A percentile compares a stretch with the other conserved stretches of the same genome.
Evolutionary conservation across 2,797 vertebrate genomes (phyloP).

Genomic region (Micrastur ruficollis): DNA sequence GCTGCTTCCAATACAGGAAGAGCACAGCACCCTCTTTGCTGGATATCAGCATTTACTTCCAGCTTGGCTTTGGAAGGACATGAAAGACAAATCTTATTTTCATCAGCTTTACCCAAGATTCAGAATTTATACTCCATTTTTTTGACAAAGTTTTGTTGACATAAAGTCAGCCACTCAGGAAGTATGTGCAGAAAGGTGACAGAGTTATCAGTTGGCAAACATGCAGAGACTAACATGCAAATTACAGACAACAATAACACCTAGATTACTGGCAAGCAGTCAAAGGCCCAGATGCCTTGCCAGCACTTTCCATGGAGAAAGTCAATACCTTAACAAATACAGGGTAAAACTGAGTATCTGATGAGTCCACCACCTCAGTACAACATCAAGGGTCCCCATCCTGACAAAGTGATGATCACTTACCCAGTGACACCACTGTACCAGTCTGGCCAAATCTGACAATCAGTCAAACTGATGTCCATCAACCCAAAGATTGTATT

Average conservation of each 20-base stretch:
- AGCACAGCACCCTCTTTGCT: neutral
- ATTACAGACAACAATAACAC: constrained; percentile 7
- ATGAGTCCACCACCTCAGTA: neutral
- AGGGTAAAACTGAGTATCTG: neutral
- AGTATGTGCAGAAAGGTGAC: neutral
- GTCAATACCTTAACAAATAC: neutral
- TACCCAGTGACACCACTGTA: neutral
- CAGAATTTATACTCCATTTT: neutral
- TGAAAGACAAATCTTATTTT: constrained; percentile 18
- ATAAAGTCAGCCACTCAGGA: neutral
- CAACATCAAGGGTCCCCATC: neutral
- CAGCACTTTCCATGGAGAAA: neutral
- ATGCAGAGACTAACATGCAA: neutral
- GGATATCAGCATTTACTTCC: neutral
- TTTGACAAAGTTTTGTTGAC: constrained; percentile 2
- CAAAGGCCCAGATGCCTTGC: neutral
- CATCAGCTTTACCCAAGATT: neutral
- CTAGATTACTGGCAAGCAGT: constrained; percentile 3
- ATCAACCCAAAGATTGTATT: neutral
- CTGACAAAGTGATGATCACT: neutral
- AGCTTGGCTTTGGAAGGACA: neutral
- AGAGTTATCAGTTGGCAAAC: constrained; percentile 14
- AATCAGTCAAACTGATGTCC: neutral
- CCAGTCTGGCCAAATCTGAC: neutral
- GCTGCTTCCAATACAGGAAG: neutral